phyloP scores from a whole-genome alignment of 2,888 invertebrate genomes.

The Invenusta paracnida region DNA sequence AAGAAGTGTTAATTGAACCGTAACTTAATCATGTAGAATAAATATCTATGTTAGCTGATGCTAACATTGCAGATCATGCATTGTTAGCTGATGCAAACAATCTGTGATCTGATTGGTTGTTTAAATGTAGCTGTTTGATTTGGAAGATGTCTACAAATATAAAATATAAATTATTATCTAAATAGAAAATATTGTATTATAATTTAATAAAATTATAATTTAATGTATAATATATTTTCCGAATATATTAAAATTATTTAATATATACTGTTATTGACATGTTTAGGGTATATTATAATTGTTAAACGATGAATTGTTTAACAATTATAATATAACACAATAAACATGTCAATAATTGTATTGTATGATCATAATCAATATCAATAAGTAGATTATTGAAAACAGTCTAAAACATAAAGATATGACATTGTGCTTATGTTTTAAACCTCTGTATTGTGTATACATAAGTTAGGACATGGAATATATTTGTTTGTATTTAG shows the following conservation, averaged over 20 bases:
- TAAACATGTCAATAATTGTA: not conserved
- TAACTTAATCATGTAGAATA: not conserved
- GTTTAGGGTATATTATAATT: not conserved
- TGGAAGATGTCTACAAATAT: not conserved
- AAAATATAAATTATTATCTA: not conserved
- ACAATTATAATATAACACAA: not conserved
- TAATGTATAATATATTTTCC: not conserved
- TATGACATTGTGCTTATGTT: not conserved
- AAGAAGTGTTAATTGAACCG: not conserved
- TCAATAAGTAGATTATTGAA: not conserved
- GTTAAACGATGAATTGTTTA: not conserved
- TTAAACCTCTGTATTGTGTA: not conserved
- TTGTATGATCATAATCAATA: not conserved
- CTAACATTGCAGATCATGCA: not conserved
- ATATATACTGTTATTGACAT: not conserved
- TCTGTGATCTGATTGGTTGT: not conserved
- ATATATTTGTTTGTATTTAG: not conserved
- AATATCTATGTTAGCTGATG: not conserved
- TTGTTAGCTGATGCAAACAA: not conserved
- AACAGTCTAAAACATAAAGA: not conserved
- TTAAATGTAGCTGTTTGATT: not conserved
- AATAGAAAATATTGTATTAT: not conserved
- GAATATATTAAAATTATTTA: not conserved
- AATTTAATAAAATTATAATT: not conserved
- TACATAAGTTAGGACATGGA: not conserved